A percentile compares a stretch with the other conserved stretches of the same genome.
These are phyloP conservation scores for Leucania comma DNA, from an alignment of 2,888 invertebrate genomes.

Conservation along the genomic window DNA sequence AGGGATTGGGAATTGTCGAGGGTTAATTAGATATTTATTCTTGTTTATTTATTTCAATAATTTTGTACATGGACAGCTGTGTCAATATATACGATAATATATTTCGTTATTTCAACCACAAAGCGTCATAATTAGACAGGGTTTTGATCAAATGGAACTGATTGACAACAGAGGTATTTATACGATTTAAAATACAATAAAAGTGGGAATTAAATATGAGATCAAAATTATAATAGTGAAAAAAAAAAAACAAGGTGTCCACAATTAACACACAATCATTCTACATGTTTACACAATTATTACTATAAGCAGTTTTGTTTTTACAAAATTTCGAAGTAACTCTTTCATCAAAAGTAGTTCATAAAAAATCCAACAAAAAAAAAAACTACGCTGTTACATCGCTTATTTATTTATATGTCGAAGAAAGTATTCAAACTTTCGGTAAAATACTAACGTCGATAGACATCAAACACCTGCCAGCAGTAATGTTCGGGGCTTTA, in stretches of 20 bases:
- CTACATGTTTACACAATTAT: too few relatives aligned
- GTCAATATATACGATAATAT: background rate
- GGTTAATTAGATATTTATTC: background rate
- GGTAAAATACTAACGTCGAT: background rate
- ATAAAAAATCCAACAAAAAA: too few relatives aligned
- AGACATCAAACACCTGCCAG: background rate
- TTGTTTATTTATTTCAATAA: constrained; percentile 2
- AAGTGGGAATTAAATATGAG: too few relatives aligned
- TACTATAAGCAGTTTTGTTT: too few relatives aligned
- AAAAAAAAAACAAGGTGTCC: too few relatives aligned
- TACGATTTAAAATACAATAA: background rate
- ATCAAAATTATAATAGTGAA: background rate
- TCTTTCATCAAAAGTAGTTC: background rate
- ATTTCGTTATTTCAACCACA: background rate
- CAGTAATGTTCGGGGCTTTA: constrained; percentile 8
- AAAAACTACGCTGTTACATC: background rate
- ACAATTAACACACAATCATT: too few relatives aligned
- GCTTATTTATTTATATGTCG: too few relatives aligned
- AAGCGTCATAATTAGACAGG: background rate
- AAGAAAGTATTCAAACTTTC: background rate
- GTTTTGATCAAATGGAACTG: background rate
- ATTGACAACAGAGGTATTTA: background rate
- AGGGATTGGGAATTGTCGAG: background rate
- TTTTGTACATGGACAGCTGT: background rate
- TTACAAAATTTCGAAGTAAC: too few relatives aligned